These are phyloP conservation scores for Ennomos quercinarius DNA, from an alignment of 2,888 invertebrate genomes.

Conservation along the genomic window DNA sequence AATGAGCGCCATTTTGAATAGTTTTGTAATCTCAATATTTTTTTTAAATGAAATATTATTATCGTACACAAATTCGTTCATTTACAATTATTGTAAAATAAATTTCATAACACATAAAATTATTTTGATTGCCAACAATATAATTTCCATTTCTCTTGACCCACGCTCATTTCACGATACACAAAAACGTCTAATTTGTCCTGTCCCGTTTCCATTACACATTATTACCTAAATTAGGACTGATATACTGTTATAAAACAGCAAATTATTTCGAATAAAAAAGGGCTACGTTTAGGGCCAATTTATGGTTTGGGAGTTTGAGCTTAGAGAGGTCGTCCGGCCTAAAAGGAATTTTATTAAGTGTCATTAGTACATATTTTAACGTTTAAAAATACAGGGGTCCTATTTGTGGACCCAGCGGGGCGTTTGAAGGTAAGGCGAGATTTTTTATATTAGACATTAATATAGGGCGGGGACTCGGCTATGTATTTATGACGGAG, in stretches of 20 bases:
- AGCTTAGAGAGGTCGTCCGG: conserved; percentile 48
- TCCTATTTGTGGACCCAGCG: conserved; percentile 63
- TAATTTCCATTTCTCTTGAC: conserved; percentile 11
- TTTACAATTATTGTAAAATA: neutral
- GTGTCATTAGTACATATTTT: conserved; percentile 77
- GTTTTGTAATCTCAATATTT: no score
- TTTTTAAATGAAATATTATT: no score
- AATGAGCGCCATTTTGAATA: no score
- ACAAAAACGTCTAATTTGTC: conserved; percentile 32
- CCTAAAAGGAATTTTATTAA: conserved; percentile 72
- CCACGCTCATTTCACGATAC: conserved; percentile 9
- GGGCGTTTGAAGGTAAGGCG: conserved; percentile 46
- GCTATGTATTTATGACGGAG: no score
- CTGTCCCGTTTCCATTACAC: conserved; percentile 37
- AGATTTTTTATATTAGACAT: conserved; percentile 28
- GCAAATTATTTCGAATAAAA: conserved; percentile 53
- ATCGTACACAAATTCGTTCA: no score
- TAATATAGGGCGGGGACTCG: conserved; percentile 24
- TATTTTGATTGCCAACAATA: conserved; percentile 9
- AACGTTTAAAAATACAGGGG: conserved; percentile 64
- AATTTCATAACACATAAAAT: neutral
- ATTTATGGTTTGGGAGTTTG: conserved; percentile 51
- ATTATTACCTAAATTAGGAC: conserved; percentile 42
- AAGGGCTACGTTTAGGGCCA: conserved; percentile 50
- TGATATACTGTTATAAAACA: conserved; percentile 48